Evolutionary conservation across 1,140 invertebrate species (phyloP), one percentile per base, ranked within the genome.

Genomic region (Cardiocondyla obscurior): DNA sequence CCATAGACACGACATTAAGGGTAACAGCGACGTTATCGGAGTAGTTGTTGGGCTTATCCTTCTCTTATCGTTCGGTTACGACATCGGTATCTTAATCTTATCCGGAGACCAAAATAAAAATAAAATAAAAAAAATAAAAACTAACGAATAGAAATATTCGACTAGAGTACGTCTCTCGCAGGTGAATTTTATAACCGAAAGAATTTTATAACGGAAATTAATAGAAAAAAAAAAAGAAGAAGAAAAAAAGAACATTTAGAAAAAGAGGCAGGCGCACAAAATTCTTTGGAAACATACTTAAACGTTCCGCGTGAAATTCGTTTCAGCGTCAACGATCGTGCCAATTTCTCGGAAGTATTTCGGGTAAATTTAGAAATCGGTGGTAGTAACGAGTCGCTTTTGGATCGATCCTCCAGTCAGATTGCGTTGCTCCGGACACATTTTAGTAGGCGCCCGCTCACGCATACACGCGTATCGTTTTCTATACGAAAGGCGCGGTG

Each of bases 401-500:
- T 69, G 30, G 65, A 69, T 72, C 67, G 30, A 25, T 53, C 16
- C 70, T 22, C 16, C 8, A 39, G 25, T 36, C 58, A 39, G 44
- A 25, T 39, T 22, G 44, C 33, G 28, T 67, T 53, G 67, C 25
- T 51, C 16, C 74, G 46, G 6, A 77, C 14, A 39, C 22, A 65
- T 39, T 39, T 77, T 77, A n/a, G 36, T 22, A 58, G 36, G 65
- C 28, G 64, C 36, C 36, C 4, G 28, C 33, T 39, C 28, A 46
- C 53, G n/a, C 51, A 36, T 33, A 44, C 39, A 67, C n/a, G n/a
- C 19, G 12, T 33, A 19, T 30, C 39, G 30, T 69, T 74, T 53
- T 60, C 58, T 83, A 30, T 64, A n/a, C 28, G 51, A 62, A 55
- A 57, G 28, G 62, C 73, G 67, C 81, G 84, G 82, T 33, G 49